Evolutionary conservation across 2,113 vertebrate species (phyloP).

Genomic region (Prietella phreatophila): DNA sequence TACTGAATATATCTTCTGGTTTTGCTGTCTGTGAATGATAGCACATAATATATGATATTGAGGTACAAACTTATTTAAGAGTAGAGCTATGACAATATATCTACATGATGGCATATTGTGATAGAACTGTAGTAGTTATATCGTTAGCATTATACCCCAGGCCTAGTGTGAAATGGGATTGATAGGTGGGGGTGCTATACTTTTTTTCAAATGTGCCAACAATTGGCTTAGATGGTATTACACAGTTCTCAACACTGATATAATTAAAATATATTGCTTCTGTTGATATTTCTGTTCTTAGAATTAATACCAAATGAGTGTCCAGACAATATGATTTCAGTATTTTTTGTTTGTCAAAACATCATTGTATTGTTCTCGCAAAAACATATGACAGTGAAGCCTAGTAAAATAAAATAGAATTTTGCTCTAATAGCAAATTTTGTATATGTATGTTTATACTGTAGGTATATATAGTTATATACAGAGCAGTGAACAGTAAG

Average conservation of each 20-base stretch:
- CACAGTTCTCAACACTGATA: neutral
- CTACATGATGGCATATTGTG: neutral
- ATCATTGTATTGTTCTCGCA: neutral
- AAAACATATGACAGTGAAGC: neutral
- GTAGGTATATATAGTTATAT: neutral
- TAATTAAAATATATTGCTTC: neutral
- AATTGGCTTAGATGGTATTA: neutral
- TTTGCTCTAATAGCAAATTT: neutral
- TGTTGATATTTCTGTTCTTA: neutral
- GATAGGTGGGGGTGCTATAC: neutral
- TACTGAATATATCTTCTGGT: constrained; percentile 77
- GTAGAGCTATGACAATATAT: neutral
- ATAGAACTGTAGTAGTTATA: neutral
- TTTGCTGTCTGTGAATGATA: constrained; percentile 71
- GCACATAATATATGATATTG: neutral
- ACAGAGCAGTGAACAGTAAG: neutral
- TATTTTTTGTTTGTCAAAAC: neutral
- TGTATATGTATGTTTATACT: neutral
- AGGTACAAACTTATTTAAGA: neutral
- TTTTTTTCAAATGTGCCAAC: neutral
- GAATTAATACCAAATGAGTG: neutral
- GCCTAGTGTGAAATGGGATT: neutral
- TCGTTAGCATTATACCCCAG: neutral
- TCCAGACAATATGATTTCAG: neutral
- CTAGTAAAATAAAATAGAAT: neutral